Conservation (phyloP, 2,113 vertebrate species). For the Andinoacara biseriatus region DNA sequence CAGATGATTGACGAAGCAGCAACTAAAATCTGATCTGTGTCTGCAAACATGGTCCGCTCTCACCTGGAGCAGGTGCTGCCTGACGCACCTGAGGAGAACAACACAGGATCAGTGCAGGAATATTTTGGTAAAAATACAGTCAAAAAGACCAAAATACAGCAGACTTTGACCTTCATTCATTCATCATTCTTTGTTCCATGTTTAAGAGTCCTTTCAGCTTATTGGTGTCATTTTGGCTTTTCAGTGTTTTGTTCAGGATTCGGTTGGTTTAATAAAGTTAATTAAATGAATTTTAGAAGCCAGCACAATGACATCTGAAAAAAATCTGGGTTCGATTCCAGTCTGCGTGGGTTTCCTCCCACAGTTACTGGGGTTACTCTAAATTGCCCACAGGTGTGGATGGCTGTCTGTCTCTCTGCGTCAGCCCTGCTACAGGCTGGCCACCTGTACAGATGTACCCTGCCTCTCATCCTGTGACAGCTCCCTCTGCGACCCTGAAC, state of each 20-base stretch:
- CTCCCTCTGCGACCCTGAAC: too few species aligned
- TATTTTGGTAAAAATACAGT: neutral
- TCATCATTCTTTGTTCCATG: neutral
- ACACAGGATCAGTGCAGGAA: neutral
- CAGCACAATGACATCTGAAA: too few species aligned
- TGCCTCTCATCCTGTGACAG: too few species aligned
- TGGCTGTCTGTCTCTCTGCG: too few species aligned
- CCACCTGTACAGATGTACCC: too few species aligned
- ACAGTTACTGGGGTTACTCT: too few species aligned
- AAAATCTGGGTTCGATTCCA: too few species aligned
- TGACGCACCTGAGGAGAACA: constrained; percentile 50
- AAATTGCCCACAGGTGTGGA: too few species aligned
- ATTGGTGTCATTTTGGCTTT: neutral
- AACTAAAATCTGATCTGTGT: neutral
- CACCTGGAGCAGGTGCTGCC: constrained; percentile 62
- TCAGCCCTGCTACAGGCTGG: too few species aligned
- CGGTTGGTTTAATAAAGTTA: neutral
- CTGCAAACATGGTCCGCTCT: neutral
- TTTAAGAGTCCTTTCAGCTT: neutral
- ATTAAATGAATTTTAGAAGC: too few species aligned
- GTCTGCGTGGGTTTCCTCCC: too few species aligned
- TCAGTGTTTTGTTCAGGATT: neutral
- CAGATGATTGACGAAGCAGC: neutral
- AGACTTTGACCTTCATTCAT: neutral
- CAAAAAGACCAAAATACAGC: neutral